Base-by-base conservation (phyloP, 2,113 vertebrate genomes). In the Lates calcarifer region DNA sequence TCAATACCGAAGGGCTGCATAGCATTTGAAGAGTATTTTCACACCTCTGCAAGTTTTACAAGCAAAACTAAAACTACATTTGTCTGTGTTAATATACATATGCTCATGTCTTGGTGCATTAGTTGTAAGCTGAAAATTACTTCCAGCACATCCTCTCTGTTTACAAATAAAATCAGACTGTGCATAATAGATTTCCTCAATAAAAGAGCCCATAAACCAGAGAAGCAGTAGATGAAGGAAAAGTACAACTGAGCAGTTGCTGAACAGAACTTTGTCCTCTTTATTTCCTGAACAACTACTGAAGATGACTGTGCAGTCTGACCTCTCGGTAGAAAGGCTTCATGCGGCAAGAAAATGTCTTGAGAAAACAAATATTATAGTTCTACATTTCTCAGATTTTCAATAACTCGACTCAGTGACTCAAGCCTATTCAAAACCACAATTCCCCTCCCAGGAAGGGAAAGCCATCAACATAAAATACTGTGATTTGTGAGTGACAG, bases 121-220 rank as follows among this genome's bases (percentile, higher is more conserved):
- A 74, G 17, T 14, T 14, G 37, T 73, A 61, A 83, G 76, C 5
- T 68, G 28, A 75, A 74, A 82, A 82, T 39, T 73, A 58, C 63
- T 77, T 79, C 43, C 39, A 58, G 62, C 37, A 39, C 81, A 64
- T 83, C 47, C 56, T 64, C 57, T 66, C 24, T 60, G 39, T 86
- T 57, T 57, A 67, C 74, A 88, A 68, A 84, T 71, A 77, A 79
- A 79, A 75, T 73, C 28, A 74, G 49, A 65, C 62, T 20, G 41
- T 51, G 74, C 57, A 79, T 45, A 73, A 88, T 61, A 63, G 63
- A 84, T 82, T 83, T 87, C 71, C 73, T 82, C 57, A 41, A 75
- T 6, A 74, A 37, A 73, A 79, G 26, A 71, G 28, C 33, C 51
- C 3, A 31, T 71, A 62, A 81, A 82, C 29, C 3, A 62, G 35